Evolutionary conservation across 1,140 invertebrate species (phyloP).

Genomic region (Brachionus sp.): DNA sequence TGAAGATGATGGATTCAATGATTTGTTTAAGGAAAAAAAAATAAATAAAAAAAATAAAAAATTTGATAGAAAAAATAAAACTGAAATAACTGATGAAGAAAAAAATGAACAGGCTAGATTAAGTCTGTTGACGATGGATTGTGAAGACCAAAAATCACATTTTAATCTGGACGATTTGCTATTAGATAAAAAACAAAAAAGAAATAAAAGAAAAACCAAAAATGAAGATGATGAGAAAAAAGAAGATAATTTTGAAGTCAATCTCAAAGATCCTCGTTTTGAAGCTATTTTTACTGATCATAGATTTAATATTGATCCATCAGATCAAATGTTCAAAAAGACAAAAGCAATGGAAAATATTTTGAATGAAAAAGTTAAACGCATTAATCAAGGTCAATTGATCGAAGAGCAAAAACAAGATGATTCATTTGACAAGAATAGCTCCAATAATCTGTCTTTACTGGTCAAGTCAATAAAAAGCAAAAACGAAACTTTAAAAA

Average conservation of each 20-base stretch:
- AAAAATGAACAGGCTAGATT: conserved; percentile 42
- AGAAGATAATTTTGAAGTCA: conserved; percentile 24
- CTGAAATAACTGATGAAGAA: conserved; percentile 10
- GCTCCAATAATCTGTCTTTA: neutral
- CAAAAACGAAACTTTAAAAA: conserved; percentile 25
- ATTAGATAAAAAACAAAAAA: conserved; percentile 29
- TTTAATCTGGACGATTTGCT: conserved; percentile 40
- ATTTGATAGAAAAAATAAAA: neutral
- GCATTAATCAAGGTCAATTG: neutral
- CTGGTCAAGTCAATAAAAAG: conserved; percentile 31
- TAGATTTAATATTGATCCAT: conserved; percentile 41
- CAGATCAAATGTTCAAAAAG: conserved; percentile 34
- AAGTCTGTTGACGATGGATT: conserved; percentile 23
- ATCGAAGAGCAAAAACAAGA: conserved; percentile 16
- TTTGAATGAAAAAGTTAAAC: conserved; percentile 40
- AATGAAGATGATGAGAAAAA: neutral
- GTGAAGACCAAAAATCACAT: conserved; percentile 32
- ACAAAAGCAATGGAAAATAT: conserved; percentile 36
- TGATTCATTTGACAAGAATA: neutral
- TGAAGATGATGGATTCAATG: neutral
- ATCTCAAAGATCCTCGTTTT: conserved; percentile 33
- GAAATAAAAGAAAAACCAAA: neutral
- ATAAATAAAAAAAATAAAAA: neutral
- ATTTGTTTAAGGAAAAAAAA: neutral
- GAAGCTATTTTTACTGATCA: conserved; percentile 32